Evolutionary conservation across 2,888 invertebrate genomes (phyloP).

Genomic region (Oasisia sp.): DNA sequence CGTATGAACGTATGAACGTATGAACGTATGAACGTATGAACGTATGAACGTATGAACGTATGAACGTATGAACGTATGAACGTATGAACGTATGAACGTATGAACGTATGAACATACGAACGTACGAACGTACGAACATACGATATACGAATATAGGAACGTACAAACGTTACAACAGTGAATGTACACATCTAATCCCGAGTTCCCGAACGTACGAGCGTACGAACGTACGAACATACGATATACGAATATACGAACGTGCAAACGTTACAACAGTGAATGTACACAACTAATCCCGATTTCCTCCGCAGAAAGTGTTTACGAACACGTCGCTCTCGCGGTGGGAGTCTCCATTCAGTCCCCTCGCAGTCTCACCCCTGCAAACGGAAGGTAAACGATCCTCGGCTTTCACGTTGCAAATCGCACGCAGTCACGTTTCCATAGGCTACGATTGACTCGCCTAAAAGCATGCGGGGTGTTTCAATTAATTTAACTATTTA

Average conservation of each 20-base stretch:
- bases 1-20: no score
- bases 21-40: no score
- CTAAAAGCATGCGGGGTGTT: conserved; percentile 3
- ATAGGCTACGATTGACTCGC: not conserved
- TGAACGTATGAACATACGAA: not conserved
- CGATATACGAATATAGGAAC: no score
- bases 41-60: no score
- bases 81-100: not conserved
- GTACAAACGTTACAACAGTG: no score
- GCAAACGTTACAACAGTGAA: no score
- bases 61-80: no score
- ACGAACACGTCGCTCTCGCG: not conserved
- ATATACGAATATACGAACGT: no score
- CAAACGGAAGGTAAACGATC: not conserved
- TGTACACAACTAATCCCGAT: not conserved
- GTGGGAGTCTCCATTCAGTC: not conserved
- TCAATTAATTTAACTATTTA: not conserved
- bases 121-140: not conserved
- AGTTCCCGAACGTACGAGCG: not conserved
- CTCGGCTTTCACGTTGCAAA: not conserved
- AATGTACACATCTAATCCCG: no score
- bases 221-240: not conserved
- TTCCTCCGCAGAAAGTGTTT: not conserved
- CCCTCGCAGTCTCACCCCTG: no score
- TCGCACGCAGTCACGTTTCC: not conserved